Base-by-base conservation (phyloP, 2,888 invertebrate genomes). In the Linnaemya tessellans region DNA sequence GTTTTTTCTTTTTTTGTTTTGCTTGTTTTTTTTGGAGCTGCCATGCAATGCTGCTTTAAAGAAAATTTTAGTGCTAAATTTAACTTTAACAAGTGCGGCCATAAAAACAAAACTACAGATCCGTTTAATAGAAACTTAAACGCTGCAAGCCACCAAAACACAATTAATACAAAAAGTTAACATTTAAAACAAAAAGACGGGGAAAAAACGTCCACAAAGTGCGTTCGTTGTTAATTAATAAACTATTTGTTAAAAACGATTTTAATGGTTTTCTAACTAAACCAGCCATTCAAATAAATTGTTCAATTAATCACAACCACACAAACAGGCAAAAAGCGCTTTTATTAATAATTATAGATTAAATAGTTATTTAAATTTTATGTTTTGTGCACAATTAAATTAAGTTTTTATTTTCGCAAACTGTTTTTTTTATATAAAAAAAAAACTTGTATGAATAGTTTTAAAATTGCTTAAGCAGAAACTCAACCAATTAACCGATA, bases 11-110 rank as follows among this genome's bases (percentile, higher is more conserved):
- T 30, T 49, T 74, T 51, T 62, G 18, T 49, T 41, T 41, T 70
- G 3, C 15, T 71, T 60, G 70, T 67, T 74, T 54, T 74, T 84
- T 77, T 60, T 77, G 71, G 68, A 74, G 70, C 85, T 80, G 64
- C 79, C 82, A 80, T 85, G 82, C 85, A 82, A 62, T 71, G 75
- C 18, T 51, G 75, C n/a, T 79, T 82, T 46, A 79, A 65, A 73
- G 71, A 75, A 79, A 82, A 75, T 60, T 77, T 85, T 62, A 85
- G 85, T 85, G 82, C 79, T 75, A 43, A 74, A 82, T 80, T 77
- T 70, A 79, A 82, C 82, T 79, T 77, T 67, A 85, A 80, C 82
- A 82, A 85, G 85, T 80, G 85, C 85, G 85, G 85, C 82, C 82
- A 70, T 82, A 74, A 74, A 65, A 74, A 73, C 60, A 38, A 38